Percentiles rank a stretch among this genome's conserved stretches.
These are phyloP conservation scores for Channa maculata DNA, from an alignment of 2,113 vertebrate species.

Conservation along the genomic window DNA sequence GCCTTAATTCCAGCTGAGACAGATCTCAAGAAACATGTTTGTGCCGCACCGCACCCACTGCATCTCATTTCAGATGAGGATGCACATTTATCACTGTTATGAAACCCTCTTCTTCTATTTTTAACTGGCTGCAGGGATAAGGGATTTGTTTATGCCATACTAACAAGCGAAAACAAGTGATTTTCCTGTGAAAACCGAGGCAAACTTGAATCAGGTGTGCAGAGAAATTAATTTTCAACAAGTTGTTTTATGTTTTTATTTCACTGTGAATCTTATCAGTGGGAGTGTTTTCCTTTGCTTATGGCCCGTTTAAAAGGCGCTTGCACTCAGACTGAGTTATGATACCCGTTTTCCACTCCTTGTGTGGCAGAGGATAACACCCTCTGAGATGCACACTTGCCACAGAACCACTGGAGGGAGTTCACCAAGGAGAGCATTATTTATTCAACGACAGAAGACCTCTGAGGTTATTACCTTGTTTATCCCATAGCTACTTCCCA, in stretches of 20 bases:
- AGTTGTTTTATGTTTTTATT: not conserved
- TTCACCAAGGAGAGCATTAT: constrained; percentile 32
- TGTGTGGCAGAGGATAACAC: constrained; percentile 15
- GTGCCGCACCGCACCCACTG: constrained; percentile 31
- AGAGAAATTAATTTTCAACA: constrained; percentile 10
- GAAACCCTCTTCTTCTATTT: constrained; percentile 15
- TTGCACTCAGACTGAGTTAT: constrained; percentile 24
- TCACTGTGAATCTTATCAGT: not conserved
- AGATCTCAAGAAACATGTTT: constrained; percentile 48
- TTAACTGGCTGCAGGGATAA: constrained; percentile 3
- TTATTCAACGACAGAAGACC: constrained; percentile 38
- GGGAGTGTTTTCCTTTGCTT: constrained; percentile 3
- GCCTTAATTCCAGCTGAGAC: constrained; percentile 49
- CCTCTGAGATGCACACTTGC: constrained; percentile 20
- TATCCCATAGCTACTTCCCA: constrained; percentile 24
- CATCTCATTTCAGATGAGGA: constrained; percentile 47
- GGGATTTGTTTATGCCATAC: constrained; percentile 10
- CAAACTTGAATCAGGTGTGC: constrained; percentile 23
- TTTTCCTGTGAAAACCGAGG: constrained; percentile 9
- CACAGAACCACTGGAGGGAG: constrained; percentile 15
- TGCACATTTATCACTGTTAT: constrained; percentile 69
- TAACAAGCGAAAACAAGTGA: constrained; percentile 4
- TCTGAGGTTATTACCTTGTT: constrained; percentile 50
- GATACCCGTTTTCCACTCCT: constrained; percentile 21
- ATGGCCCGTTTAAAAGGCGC: constrained; percentile 2